Percentiles rank a stretch among this genome's conserved stretches.
Evolutionary conservation across 2,113 vertebrate species (phyloP).

Genomic region (Planiliza haematocheilus): DNA sequence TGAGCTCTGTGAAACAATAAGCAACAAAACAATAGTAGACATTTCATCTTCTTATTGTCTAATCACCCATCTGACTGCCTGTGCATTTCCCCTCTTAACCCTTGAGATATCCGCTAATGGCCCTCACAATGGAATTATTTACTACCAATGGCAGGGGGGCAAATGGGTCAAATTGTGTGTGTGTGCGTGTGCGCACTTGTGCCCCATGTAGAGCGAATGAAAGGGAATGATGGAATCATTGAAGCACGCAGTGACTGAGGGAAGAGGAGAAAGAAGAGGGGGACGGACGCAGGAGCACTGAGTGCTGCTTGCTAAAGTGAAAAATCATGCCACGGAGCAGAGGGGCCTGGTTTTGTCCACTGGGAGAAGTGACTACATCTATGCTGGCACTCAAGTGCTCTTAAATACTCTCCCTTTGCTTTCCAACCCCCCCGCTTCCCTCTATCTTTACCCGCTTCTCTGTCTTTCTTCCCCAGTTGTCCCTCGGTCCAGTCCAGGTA

Average conservation of each 20-base stretch:
- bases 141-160: constrained; percentile 68
- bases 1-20: constrained; percentile 70
- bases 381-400: constrained; percentile 89
- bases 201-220: constrained; percentile 68
- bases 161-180: constrained; percentile 75
- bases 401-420: constrained; percentile 83
- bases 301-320: constrained; percentile 85
- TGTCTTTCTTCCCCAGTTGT: constrained; percentile 34
- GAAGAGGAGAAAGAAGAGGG: constrained; percentile 49
- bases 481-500: constrained; percentile 82
- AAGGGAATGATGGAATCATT: constrained; percentile 81
- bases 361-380: constrained; percentile 87
- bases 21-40: constrained; percentile 66
- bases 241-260: constrained; percentile 80
- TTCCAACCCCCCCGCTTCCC: constrained; percentile 8
- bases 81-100: constrained; percentile 73
- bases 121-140: constrained; percentile 80
- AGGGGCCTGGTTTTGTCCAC: constrained; percentile 83
- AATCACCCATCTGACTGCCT: constrained; percentile 75
- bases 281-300: constrained; percentile 48
- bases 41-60: constrained; percentile 79
- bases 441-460: constrained; percentile 24
- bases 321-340: constrained; percentile 92
- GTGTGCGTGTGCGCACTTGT: constrained; percentile 41
- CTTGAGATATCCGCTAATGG: constrained; percentile 73